A percentile compares a stretch with the other conserved stretches of the same genome.
Conservation (phyloP, 2,888 invertebrate species). For the Philaethria dido region DNA sequence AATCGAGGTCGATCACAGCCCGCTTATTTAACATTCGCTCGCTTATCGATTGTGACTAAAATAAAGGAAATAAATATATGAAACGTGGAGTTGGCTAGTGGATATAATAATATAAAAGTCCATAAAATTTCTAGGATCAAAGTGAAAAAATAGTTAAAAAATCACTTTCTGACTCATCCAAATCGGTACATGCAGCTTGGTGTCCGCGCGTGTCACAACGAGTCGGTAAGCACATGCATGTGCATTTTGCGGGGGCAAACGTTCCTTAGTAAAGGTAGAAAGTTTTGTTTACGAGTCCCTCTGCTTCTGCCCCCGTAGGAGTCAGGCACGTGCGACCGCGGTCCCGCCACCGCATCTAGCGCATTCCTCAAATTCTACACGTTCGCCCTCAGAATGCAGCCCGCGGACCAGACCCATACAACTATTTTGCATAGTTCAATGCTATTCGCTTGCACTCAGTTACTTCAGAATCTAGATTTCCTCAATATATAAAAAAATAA, state of each 20-base stretch:
- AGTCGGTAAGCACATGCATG: slow-evolving; percentile 63
- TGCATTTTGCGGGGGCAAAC: slow-evolving; percentile 30
- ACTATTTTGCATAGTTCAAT: slow-evolving; percentile 72
- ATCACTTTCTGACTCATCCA: slow-evolving; percentile 80
- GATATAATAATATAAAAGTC: slow-evolving; percentile 46
- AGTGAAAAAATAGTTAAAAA: slow-evolving; percentile 58
- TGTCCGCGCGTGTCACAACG: slow-evolving; percentile 67
- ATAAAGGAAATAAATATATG: slow-evolving; percentile 81
- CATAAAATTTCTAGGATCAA: slow-evolving; percentile 51
- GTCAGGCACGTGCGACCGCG: slow-evolving; percentile 59
- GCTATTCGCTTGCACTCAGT: slow-evolving; percentile 56
- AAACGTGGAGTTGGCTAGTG: slow-evolving; percentile 77
- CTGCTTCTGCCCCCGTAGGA: slow-evolving; percentile 36
- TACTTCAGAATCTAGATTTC: slow-evolving; percentile 42
- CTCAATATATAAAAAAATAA: slow-evolving; percentile 31
- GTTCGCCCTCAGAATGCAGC: slow-evolving; percentile 75
- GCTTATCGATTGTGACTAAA: slow-evolving; percentile 77
- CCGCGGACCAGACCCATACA: slow-evolving; percentile 69
- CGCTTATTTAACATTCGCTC: slow-evolving; percentile 70
- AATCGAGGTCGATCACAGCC: slow-evolving; percentile 68
- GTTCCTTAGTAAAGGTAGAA: slow-evolving; percentile 22
- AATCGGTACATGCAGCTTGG: slow-evolving; percentile 72
- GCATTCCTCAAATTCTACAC: slow-evolving; percentile 76
- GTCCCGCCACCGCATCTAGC: slow-evolving; percentile 60
- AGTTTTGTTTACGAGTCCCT: slow-evolving; percentile 19